These are phyloP conservation scores for Nezara viridula DNA, from an alignment of 2,888 invertebrate species.

Conservation along the genomic window DNA sequence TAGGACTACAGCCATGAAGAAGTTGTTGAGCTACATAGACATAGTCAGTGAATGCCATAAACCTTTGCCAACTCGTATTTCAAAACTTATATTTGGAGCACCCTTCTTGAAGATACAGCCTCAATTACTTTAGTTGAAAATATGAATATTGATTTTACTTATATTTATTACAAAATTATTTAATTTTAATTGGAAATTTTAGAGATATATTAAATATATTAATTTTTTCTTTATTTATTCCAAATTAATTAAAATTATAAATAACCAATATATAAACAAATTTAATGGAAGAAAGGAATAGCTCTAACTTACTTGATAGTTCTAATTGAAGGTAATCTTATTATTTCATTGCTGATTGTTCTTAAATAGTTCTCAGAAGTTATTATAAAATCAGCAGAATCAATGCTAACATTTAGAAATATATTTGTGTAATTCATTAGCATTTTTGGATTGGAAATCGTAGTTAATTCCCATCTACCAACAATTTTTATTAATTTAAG, in stretches of 20 bases:
- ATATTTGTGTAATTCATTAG: neutral
- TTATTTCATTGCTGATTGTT: neutral
- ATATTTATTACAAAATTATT: neutral
- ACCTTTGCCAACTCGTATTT: too few species aligned
- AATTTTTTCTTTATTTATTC: neutral
- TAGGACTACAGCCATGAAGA: too few species aligned
- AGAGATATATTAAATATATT: neutral
- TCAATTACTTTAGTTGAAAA: too few species aligned
- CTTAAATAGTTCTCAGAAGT: slow-evolving; percentile 6
- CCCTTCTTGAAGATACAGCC: too few species aligned
- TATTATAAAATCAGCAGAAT: slow-evolving; percentile 42
- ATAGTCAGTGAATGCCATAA: too few species aligned
- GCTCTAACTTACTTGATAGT: neutral
- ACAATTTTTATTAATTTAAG: neutral
- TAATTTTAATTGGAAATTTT: neutral
- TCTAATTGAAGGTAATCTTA: slow-evolving; percentile 31
- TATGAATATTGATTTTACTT: too few species aligned
- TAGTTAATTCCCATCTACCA: slow-evolving; percentile 49
- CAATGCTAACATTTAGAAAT: neutral
- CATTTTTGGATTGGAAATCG: neutral
- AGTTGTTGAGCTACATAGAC: too few species aligned
- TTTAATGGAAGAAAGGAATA: neutral
- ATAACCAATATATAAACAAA: neutral
- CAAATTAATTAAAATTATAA: neutral
- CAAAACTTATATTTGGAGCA: too few species aligned